A percentile compares a stretch with the other conserved stretches of the same genome.
phyloP scores from a whole-genome alignment of 2,113 vertebrate species.

The Siniperca chuatsi region DNA sequence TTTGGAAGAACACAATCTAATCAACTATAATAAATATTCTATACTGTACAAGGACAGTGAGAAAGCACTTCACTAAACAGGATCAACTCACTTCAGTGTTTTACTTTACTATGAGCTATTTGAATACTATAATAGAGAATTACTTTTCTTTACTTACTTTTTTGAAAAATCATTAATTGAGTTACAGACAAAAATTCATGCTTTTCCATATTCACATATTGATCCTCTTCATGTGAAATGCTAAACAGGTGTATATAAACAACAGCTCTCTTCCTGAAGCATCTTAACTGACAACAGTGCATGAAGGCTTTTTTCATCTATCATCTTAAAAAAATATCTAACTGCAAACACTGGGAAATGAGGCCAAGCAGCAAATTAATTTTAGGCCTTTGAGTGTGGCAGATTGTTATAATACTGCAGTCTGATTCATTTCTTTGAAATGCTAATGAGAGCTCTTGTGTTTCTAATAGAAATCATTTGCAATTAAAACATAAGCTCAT shows the following conservation, averaged over 20 bases:
- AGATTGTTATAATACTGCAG: slow-evolving; percentile 13
- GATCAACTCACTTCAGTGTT: slow-evolving; percentile 50
- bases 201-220: slow-evolving; percentile 30
- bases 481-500: neutral
- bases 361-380: slow-evolving; percentile 33
- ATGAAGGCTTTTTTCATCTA: slow-evolving; percentile 29
- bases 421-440: slow-evolving; percentile 19
- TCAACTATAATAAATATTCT: slow-evolving; percentile 42
- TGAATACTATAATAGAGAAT: slow-evolving; percentile 2
- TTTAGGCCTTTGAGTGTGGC: slow-evolving; percentile 18
- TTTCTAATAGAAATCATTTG: neutral
- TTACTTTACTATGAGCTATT: neutral
- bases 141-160: neutral
- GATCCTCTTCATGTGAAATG: slow-evolving; percentile 65
- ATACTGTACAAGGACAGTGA: slow-evolving; percentile 57
- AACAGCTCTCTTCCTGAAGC: slow-evolving; percentile 24
- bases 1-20: slow-evolving; percentile 46
- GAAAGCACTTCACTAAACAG: slow-evolving; percentile 71
- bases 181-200: slow-evolving; percentile 1
- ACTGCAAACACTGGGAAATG: slow-evolving; percentile 22
- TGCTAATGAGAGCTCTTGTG: slow-evolving; percentile 32
- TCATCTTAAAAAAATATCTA: slow-evolving; percentile 7
- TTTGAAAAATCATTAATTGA: neutral
- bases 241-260: slow-evolving; percentile 45
- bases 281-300: slow-evolving; percentile 11